These are phyloP conservation scores for Illadopsis cleaveri DNA, from an alignment of 2,113 vertebrate species.

Conservation along the genomic window DNA sequence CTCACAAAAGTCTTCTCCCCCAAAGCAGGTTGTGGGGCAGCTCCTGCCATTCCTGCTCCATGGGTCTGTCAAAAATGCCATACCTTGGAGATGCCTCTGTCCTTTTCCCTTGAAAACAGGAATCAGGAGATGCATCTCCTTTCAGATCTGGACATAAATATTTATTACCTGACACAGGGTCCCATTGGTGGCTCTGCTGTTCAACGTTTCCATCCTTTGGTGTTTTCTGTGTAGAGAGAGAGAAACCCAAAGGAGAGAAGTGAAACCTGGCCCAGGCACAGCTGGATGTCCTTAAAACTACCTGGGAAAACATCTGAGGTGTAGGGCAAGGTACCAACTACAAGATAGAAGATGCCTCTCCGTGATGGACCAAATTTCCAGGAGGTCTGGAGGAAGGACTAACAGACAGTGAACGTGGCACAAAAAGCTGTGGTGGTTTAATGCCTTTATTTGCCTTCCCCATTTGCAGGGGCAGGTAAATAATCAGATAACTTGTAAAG, in stretches of 20 bases:
- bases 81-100: neutral
- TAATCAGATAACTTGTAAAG: neutral
- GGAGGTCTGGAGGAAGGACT: neutral
- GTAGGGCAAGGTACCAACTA: neutral
- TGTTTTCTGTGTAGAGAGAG: neutral
- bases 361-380: rapidly evolving
- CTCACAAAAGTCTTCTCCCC: neutral
- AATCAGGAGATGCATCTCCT: neutral
- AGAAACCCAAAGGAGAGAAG: neutral
- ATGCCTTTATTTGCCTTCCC: neutral
- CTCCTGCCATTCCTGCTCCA: neutral
- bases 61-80: neutral
- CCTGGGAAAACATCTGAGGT: neutral
- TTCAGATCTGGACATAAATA: neutral
- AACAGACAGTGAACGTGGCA: neutral
- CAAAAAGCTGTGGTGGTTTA: neutral
- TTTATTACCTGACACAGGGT: neutral
- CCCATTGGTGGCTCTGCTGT: neutral
- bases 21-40: neutral
- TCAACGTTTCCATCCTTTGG: neutral
- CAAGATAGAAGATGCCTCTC: neutral
- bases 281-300: neutral
- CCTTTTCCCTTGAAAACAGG: neutral
- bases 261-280: neutral
- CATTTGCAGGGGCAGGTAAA: neutral